Percentiles rank a stretch among this genome's conserved stretches.
phyloP scores from a whole-genome alignment of 2,113 vertebrate species.

The Xerus inauris region DNA sequence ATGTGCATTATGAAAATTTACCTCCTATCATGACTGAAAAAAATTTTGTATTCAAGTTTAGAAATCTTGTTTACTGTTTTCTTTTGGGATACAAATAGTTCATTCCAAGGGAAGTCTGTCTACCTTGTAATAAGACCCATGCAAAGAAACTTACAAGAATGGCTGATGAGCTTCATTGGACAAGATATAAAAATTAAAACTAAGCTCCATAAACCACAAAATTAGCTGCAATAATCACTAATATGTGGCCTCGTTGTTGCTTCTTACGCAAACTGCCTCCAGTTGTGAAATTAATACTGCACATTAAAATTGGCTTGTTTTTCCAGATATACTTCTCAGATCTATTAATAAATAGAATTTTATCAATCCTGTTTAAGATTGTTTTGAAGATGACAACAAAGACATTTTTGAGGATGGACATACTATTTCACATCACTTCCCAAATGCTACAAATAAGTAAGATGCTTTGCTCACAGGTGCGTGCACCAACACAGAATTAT shows the following conservation, averaged over 20 bases:
- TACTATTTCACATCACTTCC: slow-evolving; percentile 58
- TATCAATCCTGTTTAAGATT: not conserved
- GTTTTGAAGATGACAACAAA: slow-evolving; percentile 52
- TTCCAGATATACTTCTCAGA: slow-evolving; percentile 61
- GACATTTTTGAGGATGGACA: not conserved
- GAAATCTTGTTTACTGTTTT: slow-evolving; percentile 9
- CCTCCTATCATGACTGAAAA: not conserved
- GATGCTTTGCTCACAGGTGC: slow-evolving; percentile 50
- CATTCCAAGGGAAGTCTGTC: slow-evolving; percentile 4
- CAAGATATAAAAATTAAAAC: slow-evolving; percentile 74
- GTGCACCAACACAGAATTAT: not conserved
- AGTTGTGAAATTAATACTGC: slow-evolving; percentile 74
- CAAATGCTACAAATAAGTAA: not conserved
- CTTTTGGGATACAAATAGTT: slow-evolving; percentile 28
- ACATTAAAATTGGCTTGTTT: slow-evolving; percentile 66
- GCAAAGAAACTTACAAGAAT: slow-evolving; percentile 38
- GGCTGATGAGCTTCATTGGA: slow-evolving; percentile 42
- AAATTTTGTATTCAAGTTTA: not conserved
- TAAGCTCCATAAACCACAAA: slow-evolving; percentile 72
- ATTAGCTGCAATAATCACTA: slow-evolving; percentile 66
- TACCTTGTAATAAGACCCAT: not conserved
- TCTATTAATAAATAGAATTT: slow-evolving; percentile 65
- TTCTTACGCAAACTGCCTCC: slow-evolving; percentile 73
- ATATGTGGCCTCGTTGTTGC: slow-evolving; percentile 43
- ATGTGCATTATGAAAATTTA: not conserved